Base-by-base conservation (phyloP, 1,140 invertebrate species). In the Metaphire vulgaris region DNA sequence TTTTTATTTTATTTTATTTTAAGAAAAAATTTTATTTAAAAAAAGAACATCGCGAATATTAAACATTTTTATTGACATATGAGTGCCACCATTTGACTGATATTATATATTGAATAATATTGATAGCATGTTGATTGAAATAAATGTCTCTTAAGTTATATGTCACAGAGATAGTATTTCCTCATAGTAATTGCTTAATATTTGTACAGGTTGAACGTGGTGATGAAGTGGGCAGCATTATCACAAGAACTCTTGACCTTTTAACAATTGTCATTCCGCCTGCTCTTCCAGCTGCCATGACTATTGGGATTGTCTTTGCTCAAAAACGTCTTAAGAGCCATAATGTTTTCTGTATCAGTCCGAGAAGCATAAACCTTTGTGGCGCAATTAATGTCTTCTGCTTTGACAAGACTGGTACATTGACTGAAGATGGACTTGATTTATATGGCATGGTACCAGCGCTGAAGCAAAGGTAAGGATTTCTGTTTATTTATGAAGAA, bases 191-290 rank as follows among this genome's bases (percentile, higher is more conserved):
- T n/a, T n/a, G n/a, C n/a, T n/a, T n/a, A n/a, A n/a, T n/a, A n/a
- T n/a, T 2, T 2, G n/a, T 73, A 82, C 70, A 85, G 89, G 88
- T 89, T 16, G 83, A 86, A 16, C 82, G 88, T 0, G 83, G 88
- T 0, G 91, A 91, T 78, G 68, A 75, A 12, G 75, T 79, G 1
- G 75, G 79, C 1, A 79, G 85, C 26, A 90, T 93, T 33, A 86
- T 90, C 1, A 87, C 96, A 1, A 92, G 95, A 82, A 90, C 93
- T 0, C 85, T 98, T 68, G 96, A 98, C 87, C 90, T 98, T 33
- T 92, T 98, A 12, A 98, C 96, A 0, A 97, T 98, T 72, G 93
- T 96, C 0, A 93, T 98, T 2, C 96, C 96, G 2, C 96, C 96
- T 2, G 94, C 94, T 1, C 84, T 97, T 14, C 95, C 94, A 21